Conservation (phyloP, 2,888 invertebrate genomes). For the Cataglyphis altisquamis region DNA sequence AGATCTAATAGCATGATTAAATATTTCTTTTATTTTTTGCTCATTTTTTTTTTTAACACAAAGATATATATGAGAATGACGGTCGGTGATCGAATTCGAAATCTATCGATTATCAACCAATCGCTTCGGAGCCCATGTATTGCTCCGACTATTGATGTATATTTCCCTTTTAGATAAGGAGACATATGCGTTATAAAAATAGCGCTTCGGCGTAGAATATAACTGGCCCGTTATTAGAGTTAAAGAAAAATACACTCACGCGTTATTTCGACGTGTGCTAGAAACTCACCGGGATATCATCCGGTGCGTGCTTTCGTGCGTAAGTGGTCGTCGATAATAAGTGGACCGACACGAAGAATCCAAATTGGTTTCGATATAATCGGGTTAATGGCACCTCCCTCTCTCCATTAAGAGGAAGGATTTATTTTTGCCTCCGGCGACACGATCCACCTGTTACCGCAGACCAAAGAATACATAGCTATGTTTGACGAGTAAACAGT, state of each 20-base stretch:
- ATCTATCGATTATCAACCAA: background rate
- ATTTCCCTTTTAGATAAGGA: constrained; percentile 82
- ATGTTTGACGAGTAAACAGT: constrained; percentile 27
- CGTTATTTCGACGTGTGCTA: constrained; percentile 47
- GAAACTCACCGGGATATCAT: constrained; percentile 32
- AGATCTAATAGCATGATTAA: background rate
- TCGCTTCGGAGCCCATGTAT: background rate
- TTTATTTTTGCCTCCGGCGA: constrained; percentile 15
- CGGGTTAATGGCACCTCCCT: background rate
- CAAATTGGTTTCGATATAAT: constrained; percentile 28
- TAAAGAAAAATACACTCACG: constrained; percentile 54
- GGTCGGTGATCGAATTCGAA: background rate
- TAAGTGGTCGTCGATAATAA: constrained; percentile 25
- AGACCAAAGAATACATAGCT: background rate
- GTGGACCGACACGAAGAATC: constrained; percentile 20
- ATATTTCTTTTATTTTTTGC: background rate
- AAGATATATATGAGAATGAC: background rate
- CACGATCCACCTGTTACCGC: constrained; percentile 45
- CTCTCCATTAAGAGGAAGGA: background rate
- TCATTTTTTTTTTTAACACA: background rate
- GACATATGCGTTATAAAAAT: constrained; percentile 69
- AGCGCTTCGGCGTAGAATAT: constrained; percentile 73
- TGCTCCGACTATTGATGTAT: constrained; percentile 76
- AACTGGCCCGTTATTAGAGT: constrained; percentile 73
- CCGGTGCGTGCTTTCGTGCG: constrained; percentile 31